Percentiles rank a stretch among this genome's conserved stretches.
These are phyloP conservation scores for Lapara coniferarum DNA, from an alignment of 2,888 invertebrate genomes.

Conservation along the genomic window DNA sequence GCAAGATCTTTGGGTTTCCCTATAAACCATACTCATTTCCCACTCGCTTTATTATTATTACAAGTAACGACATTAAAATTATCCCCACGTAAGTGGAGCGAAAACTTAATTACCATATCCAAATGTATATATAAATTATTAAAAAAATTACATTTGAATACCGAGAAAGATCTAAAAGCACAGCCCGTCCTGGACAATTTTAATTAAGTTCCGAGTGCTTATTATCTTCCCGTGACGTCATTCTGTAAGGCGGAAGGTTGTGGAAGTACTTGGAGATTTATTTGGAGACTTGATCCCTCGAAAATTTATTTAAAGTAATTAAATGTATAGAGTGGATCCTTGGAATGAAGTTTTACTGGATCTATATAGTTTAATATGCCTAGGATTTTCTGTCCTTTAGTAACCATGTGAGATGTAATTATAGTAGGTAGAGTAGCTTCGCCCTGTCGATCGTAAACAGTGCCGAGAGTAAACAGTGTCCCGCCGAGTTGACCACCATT, in stretches of 20 bases:
- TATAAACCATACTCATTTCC: not conserved
- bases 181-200: conserved; percentile 44
- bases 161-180: conserved; percentile 34
- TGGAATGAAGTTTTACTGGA: not conserved
- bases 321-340: not conserved
- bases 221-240: conserved; percentile 40
- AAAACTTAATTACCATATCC: conserved; percentile 3
- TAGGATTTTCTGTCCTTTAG: too few relatives aligned
- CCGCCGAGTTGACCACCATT: too few relatives aligned
- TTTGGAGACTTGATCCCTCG: not conserved
- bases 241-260: conserved; percentile 1
- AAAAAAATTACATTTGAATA: conserved; percentile 15
- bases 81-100: not conserved
- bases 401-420: too few relatives aligned
- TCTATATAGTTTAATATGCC: too few relatives aligned
- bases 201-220: conserved; percentile 52
- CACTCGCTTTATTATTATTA: not conserved
- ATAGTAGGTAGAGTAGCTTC: too few relatives aligned
- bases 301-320: not conserved
- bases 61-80: not conserved
- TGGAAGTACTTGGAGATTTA: not conserved
- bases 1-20: not conserved
- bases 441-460: too few relatives aligned
- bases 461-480: too few relatives aligned
- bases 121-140: conserved; percentile 18